A percentile compares a stretch with the other conserved stretches of the same genome.
Evolutionary conservation across 1,140 invertebrate species (phyloP).

Genomic region (Brachionus angularis): DNA sequence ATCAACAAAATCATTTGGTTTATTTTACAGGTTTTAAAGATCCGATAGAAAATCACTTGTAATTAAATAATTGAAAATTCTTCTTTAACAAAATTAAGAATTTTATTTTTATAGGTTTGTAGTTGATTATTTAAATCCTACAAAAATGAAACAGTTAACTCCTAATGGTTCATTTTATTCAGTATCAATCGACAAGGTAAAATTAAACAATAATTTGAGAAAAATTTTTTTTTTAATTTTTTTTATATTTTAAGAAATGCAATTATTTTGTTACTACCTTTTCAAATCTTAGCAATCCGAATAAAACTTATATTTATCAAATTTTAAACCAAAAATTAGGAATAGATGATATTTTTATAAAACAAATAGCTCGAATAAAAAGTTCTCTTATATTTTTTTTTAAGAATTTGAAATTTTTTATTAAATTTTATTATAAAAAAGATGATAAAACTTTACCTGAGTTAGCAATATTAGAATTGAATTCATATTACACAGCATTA

Average conservation of each 20-base stretch:
- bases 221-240: background rate
- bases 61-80: constrained; percentile 49
- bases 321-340: constrained; percentile 5
- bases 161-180: constrained; percentile 55
- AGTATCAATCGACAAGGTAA: constrained; percentile 51
- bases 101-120: constrained; percentile 58
- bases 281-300: constrained; percentile 32
- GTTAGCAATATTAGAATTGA: too few relatives aligned
- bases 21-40: constrained; percentile 60
- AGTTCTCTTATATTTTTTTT: background rate
- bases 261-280: constrained; percentile 47
- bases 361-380: background rate
- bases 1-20: constrained; percentile 55
- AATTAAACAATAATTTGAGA: background rate
- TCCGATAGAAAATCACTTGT: constrained; percentile 60
- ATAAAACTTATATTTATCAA: constrained; percentile 10
- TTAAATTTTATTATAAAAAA: background rate
- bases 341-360: background rate
- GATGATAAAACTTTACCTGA: background rate
- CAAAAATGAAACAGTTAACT: constrained; percentile 52
- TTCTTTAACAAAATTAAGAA: too few relatives aligned
- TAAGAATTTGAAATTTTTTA: too few relatives aligned
- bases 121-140: constrained; percentile 51
- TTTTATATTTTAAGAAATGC: constrained; percentile 64
- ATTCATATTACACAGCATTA: background rate